A percentile compares a stretch with the other conserved stretches of the same genome.
Conservation (phyloP, 2,888 invertebrate genomes). For the Leucophora obtusa region DNA sequence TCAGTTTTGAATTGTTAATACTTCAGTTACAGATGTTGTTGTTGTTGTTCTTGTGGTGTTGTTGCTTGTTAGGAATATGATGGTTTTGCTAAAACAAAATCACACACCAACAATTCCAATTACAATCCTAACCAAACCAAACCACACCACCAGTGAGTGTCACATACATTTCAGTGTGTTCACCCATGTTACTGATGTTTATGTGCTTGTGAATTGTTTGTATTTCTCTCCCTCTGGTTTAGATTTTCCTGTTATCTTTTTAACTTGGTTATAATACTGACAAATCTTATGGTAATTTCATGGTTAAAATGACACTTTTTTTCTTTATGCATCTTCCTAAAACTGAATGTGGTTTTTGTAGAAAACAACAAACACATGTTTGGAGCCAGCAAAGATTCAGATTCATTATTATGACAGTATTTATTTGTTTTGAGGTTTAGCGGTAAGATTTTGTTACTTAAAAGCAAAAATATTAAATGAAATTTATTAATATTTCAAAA, state of each 20-base stretch:
- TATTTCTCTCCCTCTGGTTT: conserved; percentile 22
- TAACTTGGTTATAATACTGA: conserved; percentile 65
- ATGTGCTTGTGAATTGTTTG: conserved; percentile 27
- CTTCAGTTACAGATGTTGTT: conserved; percentile 48
- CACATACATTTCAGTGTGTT: conserved; percentile 59
- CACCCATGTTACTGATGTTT: conserved; percentile 60
- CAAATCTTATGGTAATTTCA: conserved; percentile 67
- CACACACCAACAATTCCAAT: not conserved
- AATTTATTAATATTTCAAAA: conserved; percentile 43
- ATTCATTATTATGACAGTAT: not conserved
- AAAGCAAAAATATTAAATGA: conserved; percentile 55
- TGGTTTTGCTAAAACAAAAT: not conserved
- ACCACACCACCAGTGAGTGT: conserved; percentile 32
- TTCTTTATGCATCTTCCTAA: not conserved
- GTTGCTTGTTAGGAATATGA: conserved; percentile 16
- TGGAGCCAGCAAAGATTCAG: not conserved
- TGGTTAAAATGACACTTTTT: conserved; percentile 66
- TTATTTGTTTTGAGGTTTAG: conserved; percentile 46
- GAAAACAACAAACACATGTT: conserved; percentile 22
- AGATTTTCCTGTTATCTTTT: conserved; percentile 61
- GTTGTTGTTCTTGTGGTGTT: conserved; percentile 17
- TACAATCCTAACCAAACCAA: not conserved
- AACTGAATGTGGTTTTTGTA: conserved; percentile 55
- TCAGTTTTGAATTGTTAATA: conserved; percentile 55
- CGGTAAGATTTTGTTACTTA: conserved; percentile 59